A percentile compares a stretch with the other conserved stretches of the same genome.
Evolutionary conservation across 2,113 vertebrate genomes (phyloP).

Genomic region (Sterrhoptilus dennistouni): DNA sequence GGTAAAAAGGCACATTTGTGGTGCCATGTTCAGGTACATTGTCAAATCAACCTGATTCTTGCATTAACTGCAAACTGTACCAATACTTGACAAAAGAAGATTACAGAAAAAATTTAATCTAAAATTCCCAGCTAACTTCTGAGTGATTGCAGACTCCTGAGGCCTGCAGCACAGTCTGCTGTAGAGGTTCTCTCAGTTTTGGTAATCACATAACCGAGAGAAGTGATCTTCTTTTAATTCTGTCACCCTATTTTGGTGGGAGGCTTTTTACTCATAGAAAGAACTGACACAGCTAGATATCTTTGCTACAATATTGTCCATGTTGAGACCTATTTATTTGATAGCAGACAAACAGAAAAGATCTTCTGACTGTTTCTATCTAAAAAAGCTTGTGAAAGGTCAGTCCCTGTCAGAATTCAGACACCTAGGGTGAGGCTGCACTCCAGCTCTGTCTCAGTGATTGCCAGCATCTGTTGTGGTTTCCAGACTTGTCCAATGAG

Average conservation of each 20-base stretch:
- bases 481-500: conserved; percentile 47
- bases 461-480: conserved; percentile 47
- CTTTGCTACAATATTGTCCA: background rate
- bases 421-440: background rate
- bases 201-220: background rate
- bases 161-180: background rate
- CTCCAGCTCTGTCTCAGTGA: background rate
- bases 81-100: background rate
- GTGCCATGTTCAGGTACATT: background rate
- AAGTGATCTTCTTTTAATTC: background rate
- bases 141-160: background rate
- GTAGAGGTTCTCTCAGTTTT: background rate
- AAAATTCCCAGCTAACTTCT: background rate
- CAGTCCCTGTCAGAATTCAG: background rate
- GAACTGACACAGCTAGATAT: background rate
- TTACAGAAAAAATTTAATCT: background rate
- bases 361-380: background rate
- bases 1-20: background rate
- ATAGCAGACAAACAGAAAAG: background rate
- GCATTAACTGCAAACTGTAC: background rate
- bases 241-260: background rate
- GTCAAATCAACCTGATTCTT: background rate
- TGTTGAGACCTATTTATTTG: background rate
- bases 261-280: background rate
- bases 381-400: background rate